These are phyloP conservation scores for Masticophis lateralis DNA, from an alignment of 2,797 vertebrate species.

Conservation along the genomic window DNA sequence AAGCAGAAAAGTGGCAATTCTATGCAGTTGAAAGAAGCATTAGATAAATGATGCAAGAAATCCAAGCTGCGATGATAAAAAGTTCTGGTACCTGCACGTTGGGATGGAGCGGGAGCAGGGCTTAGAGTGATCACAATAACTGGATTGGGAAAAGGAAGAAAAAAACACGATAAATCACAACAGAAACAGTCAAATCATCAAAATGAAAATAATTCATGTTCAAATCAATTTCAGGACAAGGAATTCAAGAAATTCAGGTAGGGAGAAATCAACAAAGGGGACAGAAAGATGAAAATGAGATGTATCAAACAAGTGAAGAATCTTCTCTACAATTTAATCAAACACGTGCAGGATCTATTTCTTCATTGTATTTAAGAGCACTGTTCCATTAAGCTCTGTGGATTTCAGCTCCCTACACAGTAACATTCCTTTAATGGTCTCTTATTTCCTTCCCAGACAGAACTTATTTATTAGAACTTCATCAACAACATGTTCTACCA, in stretches of 20 bases:
- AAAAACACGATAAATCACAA: conserved; percentile 76
- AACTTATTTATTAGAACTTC: neutral
- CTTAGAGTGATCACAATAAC: conserved; percentile 99
- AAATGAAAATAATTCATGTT: conserved; percentile 44
- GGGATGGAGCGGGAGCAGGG: conserved; percentile 97
- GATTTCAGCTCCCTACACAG: neutral
- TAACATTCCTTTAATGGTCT: neutral
- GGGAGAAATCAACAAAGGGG: conserved; percentile 31
- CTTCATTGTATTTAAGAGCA: neutral
- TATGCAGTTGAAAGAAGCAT: conserved; percentile 56
- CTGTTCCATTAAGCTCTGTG: neutral
- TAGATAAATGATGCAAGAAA: conserved; percentile 56
- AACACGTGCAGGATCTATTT: neutral
- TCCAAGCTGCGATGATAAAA: conserved; percentile 71
- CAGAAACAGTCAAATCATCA: conserved; percentile 72
- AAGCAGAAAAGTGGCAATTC: conserved; percentile 33
- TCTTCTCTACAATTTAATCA: neutral
- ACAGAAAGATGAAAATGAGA: conserved; percentile 42
- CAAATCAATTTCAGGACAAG: conserved; percentile 41
- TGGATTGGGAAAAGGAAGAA: conserved; percentile 80
- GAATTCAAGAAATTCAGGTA: conserved; percentile 26
- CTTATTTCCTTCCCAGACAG: neutral
- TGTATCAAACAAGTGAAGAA: conserved; percentile 23
- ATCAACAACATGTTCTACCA: neutral
- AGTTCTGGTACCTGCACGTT: conserved; percentile 92